These are phyloP conservation scores for Polyodon spathula DNA, from an alignment of 2,113 vertebrate genomes.

Conservation along the genomic window DNA sequence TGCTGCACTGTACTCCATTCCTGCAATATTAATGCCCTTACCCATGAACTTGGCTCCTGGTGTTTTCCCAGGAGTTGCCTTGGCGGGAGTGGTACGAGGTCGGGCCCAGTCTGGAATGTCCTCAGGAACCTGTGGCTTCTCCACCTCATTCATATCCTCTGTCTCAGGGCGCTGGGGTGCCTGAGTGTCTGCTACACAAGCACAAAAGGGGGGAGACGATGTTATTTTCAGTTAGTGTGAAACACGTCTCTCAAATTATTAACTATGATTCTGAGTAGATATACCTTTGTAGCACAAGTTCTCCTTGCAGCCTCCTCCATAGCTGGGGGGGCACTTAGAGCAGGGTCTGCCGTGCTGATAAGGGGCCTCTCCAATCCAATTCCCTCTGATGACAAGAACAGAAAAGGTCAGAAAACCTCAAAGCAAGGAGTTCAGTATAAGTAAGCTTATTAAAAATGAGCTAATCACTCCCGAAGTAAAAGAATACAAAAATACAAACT, in stretches of 20 bases:
- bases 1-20: too few relatives aligned
- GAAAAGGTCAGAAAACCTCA: constrained; percentile 28
- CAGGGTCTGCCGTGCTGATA: constrained; percentile 79
- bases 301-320: constrained; percentile 75
- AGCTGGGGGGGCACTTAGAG: constrained; percentile 86
- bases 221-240: not conserved
- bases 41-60: constrained; percentile 19
- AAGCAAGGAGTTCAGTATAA: too few relatives aligned
- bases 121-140: constrained; percentile 49
- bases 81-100: constrained; percentile 37
- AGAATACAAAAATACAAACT: not conserved
- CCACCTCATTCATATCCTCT: constrained; percentile 85
- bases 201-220: not conserved
- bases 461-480: too few relatives aligned
- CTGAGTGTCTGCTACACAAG: constrained; percentile 27
- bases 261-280: not conserved
- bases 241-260: not conserved
- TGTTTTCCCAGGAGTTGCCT: constrained; percentile 34
- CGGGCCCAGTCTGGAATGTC: constrained; percentile 32
- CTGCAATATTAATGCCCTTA: too few relatives aligned
- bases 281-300: constrained; percentile 87
- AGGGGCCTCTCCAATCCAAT: constrained; percentile 95
- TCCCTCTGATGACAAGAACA: constrained; percentile 64
- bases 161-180: constrained; percentile 46
- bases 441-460: too few relatives aligned